Evolutionary conservation across 2,113 vertebrate species (phyloP).

Genomic region (Isurus oxyrinchus): DNA sequence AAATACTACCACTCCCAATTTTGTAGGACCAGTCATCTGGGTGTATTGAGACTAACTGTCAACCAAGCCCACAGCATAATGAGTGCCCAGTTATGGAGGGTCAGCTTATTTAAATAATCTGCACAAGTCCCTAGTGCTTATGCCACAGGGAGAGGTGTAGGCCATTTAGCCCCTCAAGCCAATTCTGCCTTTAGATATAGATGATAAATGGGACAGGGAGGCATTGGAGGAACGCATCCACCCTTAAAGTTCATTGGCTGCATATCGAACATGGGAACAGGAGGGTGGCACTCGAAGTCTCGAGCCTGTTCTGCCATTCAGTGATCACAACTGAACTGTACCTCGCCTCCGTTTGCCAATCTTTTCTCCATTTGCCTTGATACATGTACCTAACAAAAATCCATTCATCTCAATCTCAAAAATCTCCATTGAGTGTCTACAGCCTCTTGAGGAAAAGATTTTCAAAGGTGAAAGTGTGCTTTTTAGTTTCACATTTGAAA

Average conservation of each 20-base stretch:
- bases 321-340: no score
- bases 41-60: background rate
- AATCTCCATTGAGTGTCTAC: no score
- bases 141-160: background rate
- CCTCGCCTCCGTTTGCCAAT: no score
- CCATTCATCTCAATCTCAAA: background rate
- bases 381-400: background rate
- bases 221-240: no score
- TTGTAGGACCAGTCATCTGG: background rate
- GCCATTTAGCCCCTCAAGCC: background rate
- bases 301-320: no score
- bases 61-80: background rate
- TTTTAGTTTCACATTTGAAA: background rate
- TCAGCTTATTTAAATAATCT: background rate
- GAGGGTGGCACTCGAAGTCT: no score
- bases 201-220: background rate
- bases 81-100: background rate
- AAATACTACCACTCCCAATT: background rate
- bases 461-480: background rate
- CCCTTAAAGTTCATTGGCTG: no score
- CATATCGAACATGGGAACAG: no score
- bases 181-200: background rate
- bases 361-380: no score
- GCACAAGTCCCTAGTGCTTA: background rate
- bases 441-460: background rate